phyloP scores from a whole-genome alignment of 2,797 vertebrate genomes.

The Leontocebus nigricollis region DNA sequence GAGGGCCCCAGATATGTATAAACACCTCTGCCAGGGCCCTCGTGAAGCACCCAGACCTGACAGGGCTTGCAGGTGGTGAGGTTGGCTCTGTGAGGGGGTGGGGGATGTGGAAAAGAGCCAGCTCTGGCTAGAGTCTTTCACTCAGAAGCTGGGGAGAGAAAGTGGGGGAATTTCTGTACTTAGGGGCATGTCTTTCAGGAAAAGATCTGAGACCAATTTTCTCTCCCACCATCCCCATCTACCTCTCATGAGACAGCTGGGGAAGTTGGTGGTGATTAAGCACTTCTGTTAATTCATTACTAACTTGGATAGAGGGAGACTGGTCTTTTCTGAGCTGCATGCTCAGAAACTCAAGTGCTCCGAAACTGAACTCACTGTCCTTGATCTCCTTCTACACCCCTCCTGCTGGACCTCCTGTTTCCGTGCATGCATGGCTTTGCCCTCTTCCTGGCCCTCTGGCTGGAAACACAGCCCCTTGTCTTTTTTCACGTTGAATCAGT shows the following conservation, averaged over 20 bases:
- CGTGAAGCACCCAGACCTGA: neutral
- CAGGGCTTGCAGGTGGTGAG: neutral
- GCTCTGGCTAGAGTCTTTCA: neutral
- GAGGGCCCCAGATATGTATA: neutral
- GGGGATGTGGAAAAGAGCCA: neutral
- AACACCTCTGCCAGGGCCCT: neutral
- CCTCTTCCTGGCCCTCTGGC: neutral
- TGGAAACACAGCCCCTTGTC: neutral
- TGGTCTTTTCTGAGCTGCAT: neutral
- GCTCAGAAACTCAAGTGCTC: neutral
- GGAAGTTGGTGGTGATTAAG: conserved; percentile 21
- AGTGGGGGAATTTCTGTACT: neutral
- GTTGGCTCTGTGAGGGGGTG: neutral
- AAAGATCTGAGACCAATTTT: conserved; percentile 6
- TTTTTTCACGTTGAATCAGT: neutral
- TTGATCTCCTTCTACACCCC: neutral
- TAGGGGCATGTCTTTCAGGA: conserved; percentile 40
- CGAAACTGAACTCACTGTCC: neutral
- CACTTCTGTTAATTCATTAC: conserved; percentile 35
- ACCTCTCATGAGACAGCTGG: conserved; percentile 28
- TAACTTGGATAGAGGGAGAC: neutral
- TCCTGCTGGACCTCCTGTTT: neutral
- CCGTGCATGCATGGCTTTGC: fast-evolving
- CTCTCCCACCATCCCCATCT: neutral
- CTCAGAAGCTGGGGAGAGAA: neutral